A percentile compares a stretch with the other conserved stretches of the same genome.
Conservation (phyloP, 2,888 invertebrate species). For the Caenorhabditis macrosperma region DNA sequence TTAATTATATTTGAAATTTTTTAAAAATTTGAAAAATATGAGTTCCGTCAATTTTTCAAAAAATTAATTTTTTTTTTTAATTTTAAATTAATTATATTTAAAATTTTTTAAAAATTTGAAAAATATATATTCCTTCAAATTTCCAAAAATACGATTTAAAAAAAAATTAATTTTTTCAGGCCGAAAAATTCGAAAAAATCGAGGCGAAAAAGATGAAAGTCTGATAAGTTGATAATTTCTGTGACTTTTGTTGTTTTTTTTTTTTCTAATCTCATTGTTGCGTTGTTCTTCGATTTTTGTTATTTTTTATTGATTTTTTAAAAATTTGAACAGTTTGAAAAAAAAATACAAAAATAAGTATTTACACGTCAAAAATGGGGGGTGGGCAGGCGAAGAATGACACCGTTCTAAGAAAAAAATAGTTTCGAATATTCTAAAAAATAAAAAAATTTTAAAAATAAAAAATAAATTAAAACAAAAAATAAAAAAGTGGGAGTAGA, state of each 20-base stretch:
- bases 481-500: background rate
- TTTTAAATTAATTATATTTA: too few species aligned
- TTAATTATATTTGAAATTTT: background rate
- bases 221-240: conserved; percentile 4
- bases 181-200: conserved; percentile 57
- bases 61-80: background rate
- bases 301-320: conserved; percentile 6
- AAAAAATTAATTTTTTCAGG: too few species aligned
- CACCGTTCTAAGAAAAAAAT: too few species aligned
- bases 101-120: conserved; percentile 2
- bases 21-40: background rate
- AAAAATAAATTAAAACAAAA: background rate
- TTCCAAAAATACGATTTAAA: too few species aligned
- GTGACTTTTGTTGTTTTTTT: too few species aligned
- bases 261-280: background rate
- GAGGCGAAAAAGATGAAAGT: conserved; percentile 53
- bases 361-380: conserved; percentile 5
- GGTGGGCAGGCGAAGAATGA: too few species aligned
- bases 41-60: background rate
- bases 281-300: conserved; percentile 7
- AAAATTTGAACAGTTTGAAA: background rate
- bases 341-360: background rate
- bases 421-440: background rate
- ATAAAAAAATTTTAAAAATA: background rate
- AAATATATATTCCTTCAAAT: background rate